Evolutionary conservation across 2,888 invertebrate species (phyloP).

Genomic region (Dromius quadrimaculatus): DNA sequence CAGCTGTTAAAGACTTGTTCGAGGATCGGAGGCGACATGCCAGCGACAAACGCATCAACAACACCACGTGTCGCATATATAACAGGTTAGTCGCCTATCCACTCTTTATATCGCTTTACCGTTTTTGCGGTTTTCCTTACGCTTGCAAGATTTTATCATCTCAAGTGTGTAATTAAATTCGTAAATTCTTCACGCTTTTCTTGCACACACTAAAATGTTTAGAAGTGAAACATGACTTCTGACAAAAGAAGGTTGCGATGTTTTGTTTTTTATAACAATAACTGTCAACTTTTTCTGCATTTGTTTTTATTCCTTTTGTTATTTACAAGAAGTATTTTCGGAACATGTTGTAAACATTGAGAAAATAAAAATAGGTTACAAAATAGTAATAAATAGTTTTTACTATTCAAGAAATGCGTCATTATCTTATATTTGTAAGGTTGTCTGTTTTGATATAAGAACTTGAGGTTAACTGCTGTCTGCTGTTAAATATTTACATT

Average conservation of each 20-base stretch:
- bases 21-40: constrained; percentile 91
- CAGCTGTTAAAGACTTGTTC: constrained; percentile 94
- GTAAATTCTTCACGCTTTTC: background rate
- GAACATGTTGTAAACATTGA: too few species aligned
- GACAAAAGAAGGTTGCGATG: background rate
- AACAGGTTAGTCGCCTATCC: constrained; percentile 73
- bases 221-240: background rate
- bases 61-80: constrained; percentile 91
- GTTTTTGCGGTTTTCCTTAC: constrained; percentile 7
- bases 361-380: too few species aligned
- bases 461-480: too few species aligned
- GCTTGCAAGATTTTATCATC: background rate
- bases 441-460: too few species aligned
- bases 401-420: too few species aligned
- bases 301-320: too few species aligned
- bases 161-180: background rate
- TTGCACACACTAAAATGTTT: background rate
- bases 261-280: background rate
- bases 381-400: too few species aligned
- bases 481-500: too few species aligned
- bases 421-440: too few species aligned
- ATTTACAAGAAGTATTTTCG: too few species aligned
- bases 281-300: background rate
- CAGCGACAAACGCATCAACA: constrained; percentile 95
- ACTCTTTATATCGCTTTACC: background rate